phyloP scores from a whole-genome alignment of 2,113 vertebrate species.

The Datnioides undecimradiatus region DNA sequence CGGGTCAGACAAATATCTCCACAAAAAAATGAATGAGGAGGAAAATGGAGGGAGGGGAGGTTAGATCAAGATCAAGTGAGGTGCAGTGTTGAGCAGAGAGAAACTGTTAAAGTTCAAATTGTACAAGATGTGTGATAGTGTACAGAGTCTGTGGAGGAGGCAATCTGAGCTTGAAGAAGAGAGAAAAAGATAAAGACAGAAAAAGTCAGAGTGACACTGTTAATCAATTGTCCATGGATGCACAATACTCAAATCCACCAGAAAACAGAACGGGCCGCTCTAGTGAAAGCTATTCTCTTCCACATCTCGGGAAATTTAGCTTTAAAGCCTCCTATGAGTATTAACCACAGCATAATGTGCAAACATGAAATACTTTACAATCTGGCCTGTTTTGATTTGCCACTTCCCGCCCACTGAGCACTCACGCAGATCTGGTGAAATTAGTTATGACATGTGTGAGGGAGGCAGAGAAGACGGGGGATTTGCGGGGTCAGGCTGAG shows the following conservation, averaged over 20 bases:
- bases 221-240: background rate
- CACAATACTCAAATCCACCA: background rate
- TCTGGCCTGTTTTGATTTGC: conserved; percentile 19
- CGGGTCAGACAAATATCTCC: background rate
- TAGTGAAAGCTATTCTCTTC: background rate
- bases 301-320: background rate
- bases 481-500: conserved; percentile 46
- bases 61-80: background rate
- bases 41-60: background rate
- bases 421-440: conserved; percentile 51
- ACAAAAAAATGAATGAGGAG: no score
- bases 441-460: conserved; percentile 53
- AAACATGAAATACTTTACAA: conserved; percentile 32
- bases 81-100: background rate
- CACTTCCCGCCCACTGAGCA: conserved; percentile 50
- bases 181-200: background rate
- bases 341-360: conserved; percentile 4
- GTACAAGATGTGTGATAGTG: background rate
- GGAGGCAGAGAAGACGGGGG: conserved; percentile 30
- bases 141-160: background rate
- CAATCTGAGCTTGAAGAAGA: background rate
- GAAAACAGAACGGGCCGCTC: background rate
- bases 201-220: background rate
- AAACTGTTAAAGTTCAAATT: background rate
- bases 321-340: background rate